These are phyloP conservation scores for Eupeodes corollae DNA, from an alignment of 1,140 invertebrate species.

Conservation along the genomic window DNA sequence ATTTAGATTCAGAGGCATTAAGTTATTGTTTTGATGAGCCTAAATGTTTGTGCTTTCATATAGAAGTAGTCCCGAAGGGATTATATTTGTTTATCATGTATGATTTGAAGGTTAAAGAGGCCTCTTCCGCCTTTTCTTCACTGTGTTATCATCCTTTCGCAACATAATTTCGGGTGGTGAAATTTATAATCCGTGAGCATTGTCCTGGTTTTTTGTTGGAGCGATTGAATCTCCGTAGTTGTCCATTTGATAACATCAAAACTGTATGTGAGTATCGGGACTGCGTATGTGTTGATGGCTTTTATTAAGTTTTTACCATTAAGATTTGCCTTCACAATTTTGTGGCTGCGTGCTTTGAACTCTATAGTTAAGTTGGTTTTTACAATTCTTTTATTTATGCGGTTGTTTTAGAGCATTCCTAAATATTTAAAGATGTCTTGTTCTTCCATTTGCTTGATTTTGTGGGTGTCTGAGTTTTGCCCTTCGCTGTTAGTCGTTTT, in stretches of 20 bases:
- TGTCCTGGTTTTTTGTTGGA: neutral
- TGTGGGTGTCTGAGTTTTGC: neutral
- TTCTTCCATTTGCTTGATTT: neutral
- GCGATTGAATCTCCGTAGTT: neutral
- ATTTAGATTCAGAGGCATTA: no score
- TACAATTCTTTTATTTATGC: neutral
- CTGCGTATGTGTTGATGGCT: neutral
- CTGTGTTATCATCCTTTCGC: no score
- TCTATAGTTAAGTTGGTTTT: neutral
- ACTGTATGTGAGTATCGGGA: neutral
- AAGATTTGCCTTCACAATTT: neutral
- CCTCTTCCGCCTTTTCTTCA: no score
- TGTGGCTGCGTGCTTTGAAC: neutral
- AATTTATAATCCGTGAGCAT: neutral
- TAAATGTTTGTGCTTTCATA: no score
- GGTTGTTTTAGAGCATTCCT: neutral
- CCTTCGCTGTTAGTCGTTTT: neutral
- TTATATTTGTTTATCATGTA: no score
- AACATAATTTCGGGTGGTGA: no score
- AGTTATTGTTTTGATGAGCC: no score
- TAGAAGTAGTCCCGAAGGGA: no score
- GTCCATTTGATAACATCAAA: neutral
- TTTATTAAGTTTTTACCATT: neutral
- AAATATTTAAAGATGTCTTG: neutral
- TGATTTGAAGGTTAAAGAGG: no score